Conservation (phyloP, 2,797 vertebrate species). For the Poliocrania exsul region DNA sequence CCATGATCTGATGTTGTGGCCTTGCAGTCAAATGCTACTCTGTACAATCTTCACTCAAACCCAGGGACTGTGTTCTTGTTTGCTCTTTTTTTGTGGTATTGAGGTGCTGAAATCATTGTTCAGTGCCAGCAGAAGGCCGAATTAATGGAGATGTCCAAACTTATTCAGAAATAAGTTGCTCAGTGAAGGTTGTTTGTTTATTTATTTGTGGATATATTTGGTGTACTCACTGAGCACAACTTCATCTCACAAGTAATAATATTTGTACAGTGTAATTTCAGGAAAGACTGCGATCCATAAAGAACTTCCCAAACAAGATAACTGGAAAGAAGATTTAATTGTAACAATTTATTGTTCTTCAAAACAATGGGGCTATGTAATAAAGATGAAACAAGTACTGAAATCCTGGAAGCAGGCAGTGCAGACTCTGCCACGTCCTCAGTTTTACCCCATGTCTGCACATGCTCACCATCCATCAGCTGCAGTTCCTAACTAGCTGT, state of each 20-base stretch:
- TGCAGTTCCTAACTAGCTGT: background rate
- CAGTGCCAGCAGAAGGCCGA: background rate
- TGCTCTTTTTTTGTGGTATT: background rate
- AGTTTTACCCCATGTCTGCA: background rate
- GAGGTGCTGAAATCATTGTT: background rate
- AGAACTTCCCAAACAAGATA: background rate
- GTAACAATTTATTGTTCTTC: background rate
- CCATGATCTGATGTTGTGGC: background rate
- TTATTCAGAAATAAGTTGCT: background rate
- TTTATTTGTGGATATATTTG: constrained; percentile 26
- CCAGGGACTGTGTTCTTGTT: background rate
- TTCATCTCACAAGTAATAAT: background rate
- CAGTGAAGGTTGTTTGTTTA: background rate
- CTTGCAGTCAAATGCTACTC: background rate
- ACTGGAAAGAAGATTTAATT: background rate
- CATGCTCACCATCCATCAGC: background rate
- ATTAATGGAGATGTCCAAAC: background rate
- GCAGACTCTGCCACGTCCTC: background rate
- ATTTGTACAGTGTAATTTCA: background rate
- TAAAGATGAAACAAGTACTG: background rate
- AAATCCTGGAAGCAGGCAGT: background rate
- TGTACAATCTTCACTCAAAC: background rate
- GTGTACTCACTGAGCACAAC: background rate
- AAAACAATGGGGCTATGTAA: background rate
- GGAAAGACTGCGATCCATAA: background rate